Conservation (phyloP, 2,888 invertebrate genomes). For the Lepetodrilus schrolli region DNA sequence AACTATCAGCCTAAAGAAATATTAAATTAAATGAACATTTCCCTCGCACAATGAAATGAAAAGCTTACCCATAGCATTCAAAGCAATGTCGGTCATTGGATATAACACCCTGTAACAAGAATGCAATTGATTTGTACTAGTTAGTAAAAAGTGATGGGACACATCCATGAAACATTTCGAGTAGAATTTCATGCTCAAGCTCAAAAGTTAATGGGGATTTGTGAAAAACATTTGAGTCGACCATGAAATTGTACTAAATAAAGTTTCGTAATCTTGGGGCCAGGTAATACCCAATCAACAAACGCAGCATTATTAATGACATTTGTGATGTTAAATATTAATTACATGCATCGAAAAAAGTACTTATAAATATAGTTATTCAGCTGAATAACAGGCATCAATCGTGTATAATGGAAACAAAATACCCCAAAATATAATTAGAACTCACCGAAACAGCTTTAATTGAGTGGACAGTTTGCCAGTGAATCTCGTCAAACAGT, state of each 20-base stretch:
- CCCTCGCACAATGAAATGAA: not conserved
- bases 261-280: too few species aligned
- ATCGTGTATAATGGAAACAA: not conserved
- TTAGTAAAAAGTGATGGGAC: too few species aligned
- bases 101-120: conserved; percentile 80
- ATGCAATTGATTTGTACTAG: conserved; percentile 15
- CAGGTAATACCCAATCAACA: too few species aligned
- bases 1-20: too few species aligned
- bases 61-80: conserved; percentile 87
- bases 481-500: conserved; percentile 85
- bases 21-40: not conserved
- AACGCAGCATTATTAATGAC: not conserved
- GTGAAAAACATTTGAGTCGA: too few species aligned
- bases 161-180: too few species aligned
- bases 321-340: not conserved
- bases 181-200: too few species aligned
- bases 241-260: too few species aligned
- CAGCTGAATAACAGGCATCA: not conserved
- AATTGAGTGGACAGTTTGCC: conserved; percentile 90
- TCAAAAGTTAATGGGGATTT: too few species aligned
- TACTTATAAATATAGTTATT: not conserved
- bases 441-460: conserved; percentile 88
- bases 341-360: not conserved
- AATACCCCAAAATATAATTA: not conserved
- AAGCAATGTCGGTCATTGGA: conserved; percentile 94